phyloP scores from a whole-genome alignment of 2,888 invertebrate species.

The Papilio gigon region DNA sequence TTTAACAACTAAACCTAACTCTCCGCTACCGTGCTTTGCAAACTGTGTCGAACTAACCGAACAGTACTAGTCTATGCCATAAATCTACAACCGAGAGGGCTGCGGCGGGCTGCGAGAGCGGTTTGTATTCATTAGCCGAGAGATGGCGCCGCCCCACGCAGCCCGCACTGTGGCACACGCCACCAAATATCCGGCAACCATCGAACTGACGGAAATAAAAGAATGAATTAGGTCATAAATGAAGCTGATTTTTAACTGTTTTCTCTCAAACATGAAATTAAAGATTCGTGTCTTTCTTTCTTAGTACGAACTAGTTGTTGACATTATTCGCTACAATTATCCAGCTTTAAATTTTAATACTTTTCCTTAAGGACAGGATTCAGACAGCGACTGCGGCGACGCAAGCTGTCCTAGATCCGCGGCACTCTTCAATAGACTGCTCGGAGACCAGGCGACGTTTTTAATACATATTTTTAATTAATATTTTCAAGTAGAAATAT shows the following conservation, averaged over 20 bases:
- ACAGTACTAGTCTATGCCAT: neutral
- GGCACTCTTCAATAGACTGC: slow-evolving; percentile 6
- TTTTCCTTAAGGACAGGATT: neutral
- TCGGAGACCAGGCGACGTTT: slow-evolving; percentile 1
- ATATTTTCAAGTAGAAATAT: too few species aligned
- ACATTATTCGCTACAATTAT: too few species aligned
- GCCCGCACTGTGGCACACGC: slow-evolving; percentile 25
- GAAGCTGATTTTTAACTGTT: too few species aligned
- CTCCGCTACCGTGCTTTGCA: too few species aligned
- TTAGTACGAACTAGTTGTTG: too few species aligned
- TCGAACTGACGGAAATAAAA: slow-evolving; percentile 33
- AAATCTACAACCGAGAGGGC: slow-evolving; percentile 11
- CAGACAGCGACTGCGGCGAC: neutral
- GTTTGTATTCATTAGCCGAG: slow-evolving; percentile 37
- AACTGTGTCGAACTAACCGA: neutral
- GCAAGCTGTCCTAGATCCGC: slow-evolving; percentile 12
- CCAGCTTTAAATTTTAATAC: neutral
- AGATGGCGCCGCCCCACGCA: slow-evolving; percentile 16
- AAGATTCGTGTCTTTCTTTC: neutral
- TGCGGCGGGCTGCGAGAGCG: slow-evolving; percentile 14
- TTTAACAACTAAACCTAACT: neutral
- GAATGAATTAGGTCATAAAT: too few species aligned
- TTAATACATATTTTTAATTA: slow-evolving; percentile 33
- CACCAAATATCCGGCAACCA: slow-evolving; percentile 12
- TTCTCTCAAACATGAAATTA: too few species aligned